Evolutionary conservation across 2,797 vertebrate genomes (phyloP), one percentile per base, ranked within the genome.

Genomic region (Danio albolineatus): DNA sequence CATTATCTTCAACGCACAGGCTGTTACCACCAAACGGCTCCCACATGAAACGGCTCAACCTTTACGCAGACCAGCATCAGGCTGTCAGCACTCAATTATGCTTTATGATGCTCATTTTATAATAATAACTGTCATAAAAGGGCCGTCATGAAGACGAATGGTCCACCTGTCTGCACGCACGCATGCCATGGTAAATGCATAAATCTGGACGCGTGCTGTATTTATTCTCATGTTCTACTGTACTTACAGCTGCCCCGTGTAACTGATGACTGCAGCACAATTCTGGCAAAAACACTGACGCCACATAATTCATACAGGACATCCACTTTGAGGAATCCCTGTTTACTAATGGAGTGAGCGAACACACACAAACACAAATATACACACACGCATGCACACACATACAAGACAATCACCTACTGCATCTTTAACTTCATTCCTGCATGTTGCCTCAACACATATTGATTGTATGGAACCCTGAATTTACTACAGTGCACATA

Each of bases 121-220:
- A 70, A 85, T 85, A 85, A 84, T 84, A 79, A 66, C 56, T 77
- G 78, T 82, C 82, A 83, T 85, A 82, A 85, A 83, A 80, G 81
- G 54, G 49, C 73, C 74, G 84, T 83, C 82, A 77, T 80, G 71
- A 82, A 83, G 82, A 84, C 76, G 79, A 84, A 85, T 60, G 67
- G 79, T 75, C 82, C 79, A 81, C 82, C 84, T 79, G 82, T 69
- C 79, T 73, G 64, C 75, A 73, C 53, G 79, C 76, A 78, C 70
- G 76, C 77, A 85, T 61, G 75, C 76, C 64, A 62, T 38, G 64
- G 76, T 78, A 79, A 83, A 76, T 59, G 57, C 82, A 83, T 79
- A 83, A 79, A 85, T 83, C 82, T 83, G 78, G 78, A 79, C 5
- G 57, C 39, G 75, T 66, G 39, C 57, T 8, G 43, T 79, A 46